A percentile compares a stretch with the other conserved stretches of the same genome.
These are phyloP conservation scores for Pocillopora grandis DNA, from an alignment of 92 coral and sea anemone species.

Conservation along the genomic window DNA sequence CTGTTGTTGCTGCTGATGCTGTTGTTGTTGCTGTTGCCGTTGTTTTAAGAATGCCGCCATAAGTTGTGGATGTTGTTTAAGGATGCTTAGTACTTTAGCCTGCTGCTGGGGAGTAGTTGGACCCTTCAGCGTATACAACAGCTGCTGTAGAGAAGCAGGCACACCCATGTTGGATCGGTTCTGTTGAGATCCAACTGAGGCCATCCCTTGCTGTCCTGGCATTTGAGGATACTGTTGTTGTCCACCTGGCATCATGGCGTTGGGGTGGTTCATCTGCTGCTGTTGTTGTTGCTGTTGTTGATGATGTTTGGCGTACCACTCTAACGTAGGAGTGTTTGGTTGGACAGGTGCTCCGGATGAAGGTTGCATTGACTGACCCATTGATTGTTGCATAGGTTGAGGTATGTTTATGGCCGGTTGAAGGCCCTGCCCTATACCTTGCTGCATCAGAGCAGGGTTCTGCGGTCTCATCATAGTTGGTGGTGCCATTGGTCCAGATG, in stretches of 20 bases:
- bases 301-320: slow-evolving; percentile 32
- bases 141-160: slow-evolving; percentile 66
- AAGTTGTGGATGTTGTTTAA: slow-evolving; percentile 88
- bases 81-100: slow-evolving; percentile 88
- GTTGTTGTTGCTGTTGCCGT: slow-evolving; percentile 72
- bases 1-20: slow-evolving; percentile 69
- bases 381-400: slow-evolving; percentile 48
- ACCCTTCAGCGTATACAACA: slow-evolving; percentile 68
- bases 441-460: slow-evolving; percentile 67
- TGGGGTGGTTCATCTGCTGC: slow-evolving; percentile 43
- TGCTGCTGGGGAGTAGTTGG: slow-evolving; percentile 81
- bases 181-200: slow-evolving; percentile 48
- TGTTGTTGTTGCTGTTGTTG: slow-evolving; percentile 7
- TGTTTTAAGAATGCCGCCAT: slow-evolving; percentile 82
- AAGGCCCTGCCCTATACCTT: slow-evolving; percentile 49
- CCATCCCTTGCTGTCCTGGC: slow-evolving; percentile 53
- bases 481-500: slow-evolving; percentile 55
- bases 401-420: slow-evolving; percentile 45
- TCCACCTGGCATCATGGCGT: slow-evolving; percentile 52
- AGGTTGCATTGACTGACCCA: slow-evolving; percentile 48
- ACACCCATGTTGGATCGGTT: slow-evolving; percentile 50
- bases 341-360: slow-evolving; percentile 54
- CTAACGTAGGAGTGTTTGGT: slow-evolving; percentile 48
- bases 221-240: slow-evolving; percentile 62
- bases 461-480: slow-evolving; percentile 73